Evolutionary conservation across 2,113 vertebrate species (phyloP).

Genomic region (Corythoichthys intestinalis): DNA sequence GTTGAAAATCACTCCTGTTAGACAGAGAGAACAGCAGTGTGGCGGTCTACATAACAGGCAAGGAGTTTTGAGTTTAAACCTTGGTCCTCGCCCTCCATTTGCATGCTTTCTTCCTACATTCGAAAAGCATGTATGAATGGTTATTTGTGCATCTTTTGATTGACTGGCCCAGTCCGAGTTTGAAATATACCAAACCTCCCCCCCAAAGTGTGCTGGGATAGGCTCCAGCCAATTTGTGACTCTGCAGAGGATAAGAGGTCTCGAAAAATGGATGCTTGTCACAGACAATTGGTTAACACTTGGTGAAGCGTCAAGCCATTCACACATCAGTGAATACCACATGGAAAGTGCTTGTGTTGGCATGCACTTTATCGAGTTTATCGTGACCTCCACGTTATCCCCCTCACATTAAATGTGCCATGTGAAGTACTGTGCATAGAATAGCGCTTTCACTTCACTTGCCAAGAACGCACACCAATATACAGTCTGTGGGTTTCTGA

Average conservation of each 20-base stretch:
- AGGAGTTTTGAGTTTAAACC: too few relatives aligned
- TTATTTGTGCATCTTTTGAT: neutral
- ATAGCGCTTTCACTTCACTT: conserved; percentile 21
- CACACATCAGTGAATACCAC: conserved; percentile 9
- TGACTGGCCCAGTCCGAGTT: neutral
- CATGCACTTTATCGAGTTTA: conserved; percentile 29
- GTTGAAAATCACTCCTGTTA: too few relatives aligned
- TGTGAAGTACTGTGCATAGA: conserved; percentile 26
- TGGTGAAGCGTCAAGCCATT: neutral
- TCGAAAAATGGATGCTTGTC: neutral
- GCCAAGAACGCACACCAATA: conserved; percentile 30
- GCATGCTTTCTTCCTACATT: neutral
- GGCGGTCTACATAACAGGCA: too few relatives aligned
- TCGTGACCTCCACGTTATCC: conserved; percentile 33
- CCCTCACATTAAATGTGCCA: conserved; percentile 24
- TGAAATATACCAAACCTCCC: neutral
- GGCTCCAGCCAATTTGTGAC: neutral
- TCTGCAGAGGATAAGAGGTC: neutral
- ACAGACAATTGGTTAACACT: neutral
- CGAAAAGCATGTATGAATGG: neutral
- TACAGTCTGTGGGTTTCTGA: conserved; percentile 42
- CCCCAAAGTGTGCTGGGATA: neutral
- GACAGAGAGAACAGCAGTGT: too few relatives aligned
- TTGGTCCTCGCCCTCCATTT: too few relatives aligned
- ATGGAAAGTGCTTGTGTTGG: conserved; percentile 31